phyloP scores from a whole-genome alignment of 2,888 invertebrate genomes.

The Liopterus haemorrhoidalis region DNA sequence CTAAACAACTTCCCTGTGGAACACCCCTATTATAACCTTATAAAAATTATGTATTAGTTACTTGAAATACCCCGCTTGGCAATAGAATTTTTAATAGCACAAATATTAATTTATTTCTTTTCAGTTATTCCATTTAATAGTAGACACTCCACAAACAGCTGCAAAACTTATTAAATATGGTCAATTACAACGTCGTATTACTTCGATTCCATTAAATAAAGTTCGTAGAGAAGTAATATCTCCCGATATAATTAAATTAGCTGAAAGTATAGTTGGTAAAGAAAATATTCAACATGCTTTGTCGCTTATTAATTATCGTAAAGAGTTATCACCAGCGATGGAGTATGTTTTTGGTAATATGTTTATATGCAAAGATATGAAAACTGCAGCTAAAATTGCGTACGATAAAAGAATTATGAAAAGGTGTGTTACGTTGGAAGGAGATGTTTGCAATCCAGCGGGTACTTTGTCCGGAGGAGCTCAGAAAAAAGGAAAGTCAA shows the following conservation, averaged over 20 bases:
- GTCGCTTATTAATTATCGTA: slow-evolving; percentile 66
- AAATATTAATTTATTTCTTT: slow-evolving; percentile 32
- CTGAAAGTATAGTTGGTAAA: slow-evolving; percentile 68
- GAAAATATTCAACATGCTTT: slow-evolving; percentile 79
- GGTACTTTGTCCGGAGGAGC: slow-evolving; percentile 90
- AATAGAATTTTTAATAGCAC: slow-evolving; percentile 17
- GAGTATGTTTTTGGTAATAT: slow-evolving; percentile 80
- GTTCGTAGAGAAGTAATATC: slow-evolving; percentile 63
- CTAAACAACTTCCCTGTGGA: no score
- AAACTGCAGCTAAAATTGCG: slow-evolving; percentile 73
- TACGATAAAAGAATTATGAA: slow-evolving; percentile 64
- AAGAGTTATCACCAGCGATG: slow-evolving; percentile 68
- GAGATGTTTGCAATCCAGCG: slow-evolving; percentile 85
- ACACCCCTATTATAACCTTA: slow-evolving; percentile 2
- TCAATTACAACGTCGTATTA: slow-evolving; percentile 70
- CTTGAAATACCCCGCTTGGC: slow-evolving; percentile 12
- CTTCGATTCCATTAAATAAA: slow-evolving; percentile 88
- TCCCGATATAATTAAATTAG: slow-evolving; percentile 53
- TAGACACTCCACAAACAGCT: slow-evolving; percentile 78
- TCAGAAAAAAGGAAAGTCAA: slow-evolving; percentile 51
- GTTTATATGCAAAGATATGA: slow-evolving; percentile 77
- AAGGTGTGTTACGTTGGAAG: slow-evolving; percentile 81
- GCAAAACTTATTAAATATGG: slow-evolving; percentile 80
- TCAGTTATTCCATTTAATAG: slow-evolving; percentile 85
- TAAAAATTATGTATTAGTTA: slow-evolving; percentile 17